Percentiles rank a stretch among this genome's conserved stretches.
These are phyloP conservation scores for Turritopsis rubra DNA, from an alignment of 30 jellyfish, hydroid and myxozoan species.

Conservation along the genomic window DNA sequence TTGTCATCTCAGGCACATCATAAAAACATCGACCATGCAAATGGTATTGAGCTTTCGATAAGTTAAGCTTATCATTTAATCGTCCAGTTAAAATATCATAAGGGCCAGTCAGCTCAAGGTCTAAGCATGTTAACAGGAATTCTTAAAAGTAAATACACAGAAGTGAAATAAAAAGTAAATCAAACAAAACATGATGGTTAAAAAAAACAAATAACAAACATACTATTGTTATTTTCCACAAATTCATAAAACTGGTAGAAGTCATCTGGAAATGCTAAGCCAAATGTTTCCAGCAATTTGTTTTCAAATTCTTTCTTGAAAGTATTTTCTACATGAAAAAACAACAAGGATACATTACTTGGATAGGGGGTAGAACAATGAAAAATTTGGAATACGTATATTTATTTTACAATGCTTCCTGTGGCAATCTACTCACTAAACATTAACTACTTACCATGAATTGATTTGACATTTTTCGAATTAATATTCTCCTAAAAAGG, in stretches of 20 bases:
- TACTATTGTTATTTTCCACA: slow-evolving; percentile 10
- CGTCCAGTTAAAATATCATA: slow-evolving; percentile 41
- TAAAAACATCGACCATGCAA: slow-evolving; percentile 55
- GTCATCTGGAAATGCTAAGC: slow-evolving; percentile 58
- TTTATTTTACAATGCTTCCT: neutral
- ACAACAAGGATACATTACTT: neutral
- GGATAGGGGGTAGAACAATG: neutral
- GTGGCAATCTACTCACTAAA: neutral
- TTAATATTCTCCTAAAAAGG: neutral
- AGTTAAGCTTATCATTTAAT: slow-evolving; percentile 8
- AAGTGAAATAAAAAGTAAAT: neutral
- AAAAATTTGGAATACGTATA: neutral
- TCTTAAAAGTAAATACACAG: slow-evolving; percentile 21
- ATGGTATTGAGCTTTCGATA: slow-evolving; percentile 15
- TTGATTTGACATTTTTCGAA: neutral
- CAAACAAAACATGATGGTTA: neutral
- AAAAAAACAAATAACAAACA: neutral
- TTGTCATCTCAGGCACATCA: slow-evolving; percentile 82
- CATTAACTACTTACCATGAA: neutral
- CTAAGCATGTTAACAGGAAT: slow-evolving; percentile 32
- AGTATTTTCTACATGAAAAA: neutral
- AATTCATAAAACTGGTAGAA: slow-evolving; percentile 51
- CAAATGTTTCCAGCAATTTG: slow-evolving; percentile 3
- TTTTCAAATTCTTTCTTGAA: slow-evolving; percentile 21
- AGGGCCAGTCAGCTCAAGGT: slow-evolving; percentile 69